Conservation (phyloP, 2,113 vertebrate species). For the Stigmatopora nigra region DNA sequence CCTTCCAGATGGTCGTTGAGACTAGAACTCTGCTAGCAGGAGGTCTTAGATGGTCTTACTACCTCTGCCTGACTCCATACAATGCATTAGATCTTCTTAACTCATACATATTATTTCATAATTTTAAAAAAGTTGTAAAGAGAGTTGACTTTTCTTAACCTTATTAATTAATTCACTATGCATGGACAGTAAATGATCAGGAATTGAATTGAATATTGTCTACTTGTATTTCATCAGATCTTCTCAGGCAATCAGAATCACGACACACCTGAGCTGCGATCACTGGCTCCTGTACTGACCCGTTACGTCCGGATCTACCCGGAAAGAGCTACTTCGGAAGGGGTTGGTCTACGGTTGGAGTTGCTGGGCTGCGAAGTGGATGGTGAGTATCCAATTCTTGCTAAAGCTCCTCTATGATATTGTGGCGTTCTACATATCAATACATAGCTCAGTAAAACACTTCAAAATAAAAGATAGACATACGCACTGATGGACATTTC, state of each 20-base stretch:
- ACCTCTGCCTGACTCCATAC: constrained; percentile 42
- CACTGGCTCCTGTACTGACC: constrained; percentile 73
- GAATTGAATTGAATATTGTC: background rate
- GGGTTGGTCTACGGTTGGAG: constrained; percentile 88
- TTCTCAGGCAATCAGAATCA: constrained; percentile 93
- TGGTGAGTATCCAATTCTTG: constrained; percentile 61
- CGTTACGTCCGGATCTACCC: constrained; percentile 87
- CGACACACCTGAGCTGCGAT: constrained; percentile 85
- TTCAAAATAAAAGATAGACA: background rate
- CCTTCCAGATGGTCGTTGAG: constrained; percentile 41
- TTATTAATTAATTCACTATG: too few relatives aligned
- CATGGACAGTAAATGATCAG: background rate
- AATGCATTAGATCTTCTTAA: constrained; percentile 21
- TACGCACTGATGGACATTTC: background rate
- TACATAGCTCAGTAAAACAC: background rate
- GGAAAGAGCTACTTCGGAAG: constrained; percentile 79
- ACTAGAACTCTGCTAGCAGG: constrained; percentile 4
- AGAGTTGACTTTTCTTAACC: background rate
- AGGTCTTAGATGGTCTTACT: constrained; percentile 13
- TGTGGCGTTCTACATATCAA: background rate
- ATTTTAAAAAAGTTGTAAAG: background rate
- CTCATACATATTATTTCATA: constrained; percentile 1
- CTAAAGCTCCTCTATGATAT: background rate
- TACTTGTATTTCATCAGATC: constrained; percentile 57
- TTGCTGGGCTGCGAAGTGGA: constrained; percentile 89